Evolutionary conservation across 2,113 vertebrate genomes (phyloP), one percentile per base, ranked within the genome.

Genomic region (Phyllostomus hastatus): DNA sequence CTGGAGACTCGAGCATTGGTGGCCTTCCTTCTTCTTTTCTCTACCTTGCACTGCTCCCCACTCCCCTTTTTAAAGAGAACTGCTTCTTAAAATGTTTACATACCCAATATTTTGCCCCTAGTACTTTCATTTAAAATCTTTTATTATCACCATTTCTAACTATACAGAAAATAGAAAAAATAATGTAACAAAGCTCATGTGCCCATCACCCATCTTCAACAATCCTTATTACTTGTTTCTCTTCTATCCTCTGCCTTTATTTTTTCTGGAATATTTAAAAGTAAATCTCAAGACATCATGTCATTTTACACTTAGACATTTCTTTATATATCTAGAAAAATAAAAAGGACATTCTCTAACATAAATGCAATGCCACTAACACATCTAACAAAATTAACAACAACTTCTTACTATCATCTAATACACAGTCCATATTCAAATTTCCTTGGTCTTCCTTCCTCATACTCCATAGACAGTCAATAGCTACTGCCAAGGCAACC

Each of bases 11-110:
- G 75, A 33, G 66, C n/a, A 80, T 20, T 59, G 46, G 35, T 57
- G 41, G 26, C 10, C 70, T 81, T 73, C 50, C 88, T 73, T 52
- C 15, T 59, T 73, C n/a, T 64, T 88, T 26, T 28, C 31, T 22
- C 35, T 28, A n/a, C 7, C 28, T 33, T 24, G 10, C 4, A 52
- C 9, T 59, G 22, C 46, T n/a, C 31, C 33, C 28, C 19, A 1
- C 26, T 31, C 24, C 31, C 33, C 35, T 24, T 43, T 48, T 91
- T 54, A 70, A 48, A 91, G 75, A 92, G 19, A 91, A 76, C 7
- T 17, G 64, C 8, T 82, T 92, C 41, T 88, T 96, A 76, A 91
- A 96, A 93, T 90, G 50, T 82, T 78, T 91, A 78, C 57, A 50
- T 54, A 81, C 43, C 12, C 46, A 95, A 72, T 75, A 50, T 33